Base-by-base conservation (phyloP, 1,140 invertebrate genomes). In the Drosophila sproati region DNA sequence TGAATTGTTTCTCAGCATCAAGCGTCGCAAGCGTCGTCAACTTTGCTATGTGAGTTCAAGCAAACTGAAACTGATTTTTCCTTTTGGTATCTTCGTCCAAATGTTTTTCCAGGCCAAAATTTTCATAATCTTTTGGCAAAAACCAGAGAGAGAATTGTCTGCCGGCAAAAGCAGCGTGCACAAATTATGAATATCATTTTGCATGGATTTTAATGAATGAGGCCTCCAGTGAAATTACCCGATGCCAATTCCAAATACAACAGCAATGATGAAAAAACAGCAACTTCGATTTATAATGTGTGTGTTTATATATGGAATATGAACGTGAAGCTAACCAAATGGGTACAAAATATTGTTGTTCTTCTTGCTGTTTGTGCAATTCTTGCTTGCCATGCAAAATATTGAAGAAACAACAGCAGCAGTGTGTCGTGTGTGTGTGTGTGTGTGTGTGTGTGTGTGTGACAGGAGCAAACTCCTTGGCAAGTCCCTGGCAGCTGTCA, bases 51-150 rank as follows among this genome's bases (percentile, higher is more conserved):
- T 20, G 73, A 47, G 64, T 69, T 70, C 72, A 76, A 76, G 54
- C 43, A 31, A 57, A 48, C 48, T 59, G 67, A 35, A 77, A 77
- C 75, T 77, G 75, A 77, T 77, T 77, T 77, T n/a, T 43, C 10
- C 12, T 20, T 20, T 20, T 20, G 20, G 20, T n/a, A 59, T 12
- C 57, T 31, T 56, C 60, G 34, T 73, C 50, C 61, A 75, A 60
- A 73, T 72, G 39, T 8, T 43, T 82, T 87, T 91, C 74, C 66
- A 91, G 88, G 88, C 88, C 88, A 88, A 91, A 91, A 91, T 91
- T 91, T 91, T 91, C 88, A 91, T 91, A 91, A 88, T 83, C 77
- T 91, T 91, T 91, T 91, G 88, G 88, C 74, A 78, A 89, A 48
- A 77, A 43, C 39, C 2, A 43, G 10, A 75, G 80, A 85, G 87